These are phyloP conservation scores for Diplodus sargus DNA, from an alignment of 2,797 vertebrate species.

Conservation along the genomic window DNA sequence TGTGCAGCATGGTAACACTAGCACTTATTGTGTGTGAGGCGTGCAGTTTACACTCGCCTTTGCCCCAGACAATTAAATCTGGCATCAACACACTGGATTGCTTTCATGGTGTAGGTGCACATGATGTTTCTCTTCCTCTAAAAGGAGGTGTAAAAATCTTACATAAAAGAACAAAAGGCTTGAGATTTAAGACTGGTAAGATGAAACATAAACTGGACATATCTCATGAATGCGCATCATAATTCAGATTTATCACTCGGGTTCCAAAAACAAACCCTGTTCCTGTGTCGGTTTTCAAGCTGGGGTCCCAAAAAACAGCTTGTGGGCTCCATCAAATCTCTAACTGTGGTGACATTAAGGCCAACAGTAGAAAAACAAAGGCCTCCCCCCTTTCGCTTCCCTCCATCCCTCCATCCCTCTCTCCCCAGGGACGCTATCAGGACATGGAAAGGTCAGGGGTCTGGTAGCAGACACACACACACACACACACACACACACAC, in stretches of 20 bases:
- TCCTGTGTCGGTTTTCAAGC: slow-evolving; percentile 1
- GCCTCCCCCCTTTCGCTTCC: slow-evolving; percentile 6
- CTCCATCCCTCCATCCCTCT: slow-evolving; percentile 25
- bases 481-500: slow-evolving; percentile 39
- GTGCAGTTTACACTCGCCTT: slow-evolving; percentile 79
- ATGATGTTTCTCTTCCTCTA: slow-evolving; percentile 15
- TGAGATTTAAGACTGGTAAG: not conserved
- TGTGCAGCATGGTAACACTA: slow-evolving; percentile 72
- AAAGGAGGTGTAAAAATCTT: slow-evolving; percentile 3
- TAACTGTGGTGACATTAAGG: slow-evolving; percentile 58
- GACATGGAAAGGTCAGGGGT: slow-evolving; percentile 84
- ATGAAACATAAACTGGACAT: not conserved
- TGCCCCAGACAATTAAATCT: slow-evolving; percentile 80
- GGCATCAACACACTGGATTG: slow-evolving; percentile 68
- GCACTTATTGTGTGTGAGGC: slow-evolving; percentile 76
- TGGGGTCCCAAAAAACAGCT: slow-evolving; percentile 34
- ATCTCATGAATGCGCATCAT: not conserved
- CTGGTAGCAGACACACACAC: slow-evolving; percentile 55
- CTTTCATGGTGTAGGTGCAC: slow-evolving; percentile 45
- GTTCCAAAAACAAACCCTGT: not conserved
- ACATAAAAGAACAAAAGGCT: not conserved
- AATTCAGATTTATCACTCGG: slow-evolving; percentile 5
- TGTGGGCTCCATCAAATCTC: slow-evolving; percentile 49
- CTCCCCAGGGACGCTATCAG: slow-evolving; percentile 79
- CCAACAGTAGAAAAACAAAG: slow-evolving; percentile 70